Evolutionary conservation across 2,797 vertebrate species (phyloP).

Genomic region (Propithecus perrieri): DNA sequence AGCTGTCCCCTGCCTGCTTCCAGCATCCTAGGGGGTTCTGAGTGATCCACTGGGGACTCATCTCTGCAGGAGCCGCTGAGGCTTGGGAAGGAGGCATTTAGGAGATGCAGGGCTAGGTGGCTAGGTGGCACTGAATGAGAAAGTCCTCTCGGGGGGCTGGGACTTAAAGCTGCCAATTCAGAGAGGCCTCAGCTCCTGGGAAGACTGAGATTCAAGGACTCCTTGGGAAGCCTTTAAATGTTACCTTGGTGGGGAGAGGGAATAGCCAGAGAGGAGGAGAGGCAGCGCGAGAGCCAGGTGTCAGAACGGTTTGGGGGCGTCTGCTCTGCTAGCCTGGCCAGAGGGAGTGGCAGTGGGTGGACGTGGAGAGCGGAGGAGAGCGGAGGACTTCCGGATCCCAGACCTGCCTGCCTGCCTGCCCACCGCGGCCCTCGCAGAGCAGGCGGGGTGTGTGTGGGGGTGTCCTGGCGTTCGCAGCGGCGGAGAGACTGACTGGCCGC

Average conservation of each 20-base stretch:
- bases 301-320: not conserved
- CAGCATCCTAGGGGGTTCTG: not conserved
- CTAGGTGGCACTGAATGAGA: not conserved
- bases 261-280: not conserved
- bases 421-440: fast-evolving
- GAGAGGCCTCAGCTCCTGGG: not conserved
- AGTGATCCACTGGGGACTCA: not conserved
- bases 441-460: fast-evolving
- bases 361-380: not conserved
- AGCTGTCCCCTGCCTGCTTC: not conserved
- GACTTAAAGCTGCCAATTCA: not conserved
- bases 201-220: not conserved
- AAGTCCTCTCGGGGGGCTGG: fast-evolving
- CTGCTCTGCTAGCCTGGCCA: not conserved
- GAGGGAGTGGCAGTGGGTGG: not conserved
- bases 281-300: fast-evolving
- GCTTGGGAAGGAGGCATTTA: not conserved
- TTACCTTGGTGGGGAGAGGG: not conserved
- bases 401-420: not conserved
- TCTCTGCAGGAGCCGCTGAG: not conserved
- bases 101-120: not conserved
- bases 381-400: not conserved
- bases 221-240: not conserved
- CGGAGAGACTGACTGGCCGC: not conserved
- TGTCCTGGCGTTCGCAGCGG: not conserved